phyloP scores from a whole-genome alignment of 2,888 invertebrate genomes.

The Apodemia mormo region DNA sequence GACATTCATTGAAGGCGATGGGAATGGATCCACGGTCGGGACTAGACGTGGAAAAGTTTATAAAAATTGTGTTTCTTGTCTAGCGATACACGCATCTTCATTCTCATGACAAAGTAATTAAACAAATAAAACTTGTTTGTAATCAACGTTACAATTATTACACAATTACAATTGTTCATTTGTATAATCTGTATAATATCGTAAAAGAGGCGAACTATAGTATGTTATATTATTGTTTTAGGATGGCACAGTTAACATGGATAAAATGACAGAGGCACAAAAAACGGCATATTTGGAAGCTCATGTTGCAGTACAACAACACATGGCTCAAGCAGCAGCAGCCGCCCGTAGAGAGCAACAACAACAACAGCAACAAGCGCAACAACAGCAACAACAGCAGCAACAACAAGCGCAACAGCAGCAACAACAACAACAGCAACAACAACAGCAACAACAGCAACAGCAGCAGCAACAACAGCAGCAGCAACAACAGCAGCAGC shows the following conservation, averaged over 20 bases:
- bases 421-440: conserved; percentile 49
- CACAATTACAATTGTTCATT: too few relatives aligned
- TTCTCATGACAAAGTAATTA: too few relatives aligned
- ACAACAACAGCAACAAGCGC: conserved; percentile 70
- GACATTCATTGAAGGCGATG: conserved; percentile 65
- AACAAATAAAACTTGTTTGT: not conserved
- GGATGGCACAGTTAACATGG: conserved; percentile 87
- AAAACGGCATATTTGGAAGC: conserved; percentile 88
- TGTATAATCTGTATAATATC: too few relatives aligned
- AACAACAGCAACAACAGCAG: conserved; percentile 63
- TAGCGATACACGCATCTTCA: too few relatives aligned
- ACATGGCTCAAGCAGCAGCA: conserved; percentile 88
- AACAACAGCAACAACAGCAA: conserved; percentile 65
- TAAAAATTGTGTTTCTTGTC: not conserved
- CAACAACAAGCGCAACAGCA: conserved; percentile 61
- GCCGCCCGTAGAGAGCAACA: conserved; percentile 76
- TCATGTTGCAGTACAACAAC: conserved; percentile 88
- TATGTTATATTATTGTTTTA: conserved; percentile 43
- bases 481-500: conserved; percentile 60
- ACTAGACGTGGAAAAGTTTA: conserved; percentile 35
- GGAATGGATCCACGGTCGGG: conserved; percentile 42
- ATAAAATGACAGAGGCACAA: conserved; percentile 88
- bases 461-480: conserved; percentile 59
- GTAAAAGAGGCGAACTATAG: not conserved
- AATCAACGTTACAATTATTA: not conserved